These are phyloP conservation scores for Dyspetes luteomarginatus DNA, from an alignment of 2,888 invertebrate species.

Conservation along the genomic window DNA sequence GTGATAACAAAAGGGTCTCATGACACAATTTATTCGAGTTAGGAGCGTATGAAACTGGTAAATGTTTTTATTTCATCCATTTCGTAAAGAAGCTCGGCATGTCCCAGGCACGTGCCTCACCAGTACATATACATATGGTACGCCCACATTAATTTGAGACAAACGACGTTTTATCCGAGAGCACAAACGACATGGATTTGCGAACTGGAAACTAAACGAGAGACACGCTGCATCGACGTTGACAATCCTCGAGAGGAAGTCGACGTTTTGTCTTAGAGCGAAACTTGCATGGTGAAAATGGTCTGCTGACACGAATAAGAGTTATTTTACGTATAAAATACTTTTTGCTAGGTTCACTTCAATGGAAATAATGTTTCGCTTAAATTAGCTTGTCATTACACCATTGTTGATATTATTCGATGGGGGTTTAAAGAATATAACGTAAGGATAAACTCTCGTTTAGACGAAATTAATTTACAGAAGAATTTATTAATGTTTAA, in stretches of 20 bases:
- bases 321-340: constrained; percentile 27
- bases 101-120: constrained; percentile 75
- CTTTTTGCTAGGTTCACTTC: constrained; percentile 41
- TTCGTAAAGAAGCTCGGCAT: constrained; percentile 62
- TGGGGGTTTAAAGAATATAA: too few relatives aligned
- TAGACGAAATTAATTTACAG: too few relatives aligned
- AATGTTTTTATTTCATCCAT: constrained; percentile 35
- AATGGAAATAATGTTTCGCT: neutral
- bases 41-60: constrained; percentile 58
- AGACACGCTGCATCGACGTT: constrained; percentile 63
- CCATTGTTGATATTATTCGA: neutral
- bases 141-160: constrained; percentile 76
- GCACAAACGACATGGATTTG: constrained; percentile 78
- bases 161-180: constrained; percentile 66
- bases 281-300: constrained; percentile 37
- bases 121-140: constrained; percentile 68
- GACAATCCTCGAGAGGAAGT: constrained; percentile 57
- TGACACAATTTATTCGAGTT: constrained; percentile 67
- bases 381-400: neutral
- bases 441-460: too few relatives aligned
- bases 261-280: constrained; percentile 60
- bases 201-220: constrained; percentile 75
- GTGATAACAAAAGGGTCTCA: constrained; percentile 56
- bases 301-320: constrained; percentile 49
- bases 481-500: too few relatives aligned